A percentile compares a stretch with the other conserved stretches of the same genome.
Evolutionary conservation across 2,888 invertebrate genomes (phyloP).

Genomic region (Patella pellucida): DNA sequence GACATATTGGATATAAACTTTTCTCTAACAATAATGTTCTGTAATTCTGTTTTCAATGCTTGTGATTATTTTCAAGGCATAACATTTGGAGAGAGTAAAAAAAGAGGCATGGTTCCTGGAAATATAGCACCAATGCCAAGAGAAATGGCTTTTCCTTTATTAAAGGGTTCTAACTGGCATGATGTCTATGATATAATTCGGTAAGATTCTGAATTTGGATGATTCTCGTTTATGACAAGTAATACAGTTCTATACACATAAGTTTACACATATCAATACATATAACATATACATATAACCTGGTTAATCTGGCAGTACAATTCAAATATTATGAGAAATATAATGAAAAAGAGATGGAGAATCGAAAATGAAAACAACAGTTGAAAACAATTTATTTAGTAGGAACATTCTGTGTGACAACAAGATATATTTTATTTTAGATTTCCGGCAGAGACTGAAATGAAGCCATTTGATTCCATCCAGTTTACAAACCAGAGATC

Average conservation of each 20-base stretch:
- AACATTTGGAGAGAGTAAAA: slow-evolving; percentile 65
- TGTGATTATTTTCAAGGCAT: slow-evolving; percentile 48
- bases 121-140: slow-evolving; percentile 67
- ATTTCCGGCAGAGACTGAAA: slow-evolving; percentile 63
- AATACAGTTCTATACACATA: neutral
- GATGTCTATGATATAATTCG: slow-evolving; percentile 69
- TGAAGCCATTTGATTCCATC: slow-evolving; percentile 66
- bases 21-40: neutral
- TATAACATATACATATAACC: too few relatives aligned
- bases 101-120: slow-evolving; percentile 53
- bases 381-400: too few relatives aligned
- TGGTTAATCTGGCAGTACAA: too few relatives aligned
- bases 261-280: too few relatives aligned
- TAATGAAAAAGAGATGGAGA: too few relatives aligned
- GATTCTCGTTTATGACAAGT: neutral
- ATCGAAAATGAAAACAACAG: too few relatives aligned
- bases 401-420: too few relatives aligned
- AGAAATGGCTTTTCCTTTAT: slow-evolving; percentile 66
- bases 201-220: slow-evolving; percentile 36
- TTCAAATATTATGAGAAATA: too few relatives aligned
- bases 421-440: slow-evolving; percentile 36
- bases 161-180: slow-evolving; percentile 66
- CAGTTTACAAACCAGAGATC: slow-evolving; percentile 41
- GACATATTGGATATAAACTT: too few relatives aligned
- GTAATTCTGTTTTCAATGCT: neutral